These are phyloP conservation scores for Psylliodes chrysocephalus DNA, from an alignment of 2,888 invertebrate species.

Conservation along the genomic window DNA sequence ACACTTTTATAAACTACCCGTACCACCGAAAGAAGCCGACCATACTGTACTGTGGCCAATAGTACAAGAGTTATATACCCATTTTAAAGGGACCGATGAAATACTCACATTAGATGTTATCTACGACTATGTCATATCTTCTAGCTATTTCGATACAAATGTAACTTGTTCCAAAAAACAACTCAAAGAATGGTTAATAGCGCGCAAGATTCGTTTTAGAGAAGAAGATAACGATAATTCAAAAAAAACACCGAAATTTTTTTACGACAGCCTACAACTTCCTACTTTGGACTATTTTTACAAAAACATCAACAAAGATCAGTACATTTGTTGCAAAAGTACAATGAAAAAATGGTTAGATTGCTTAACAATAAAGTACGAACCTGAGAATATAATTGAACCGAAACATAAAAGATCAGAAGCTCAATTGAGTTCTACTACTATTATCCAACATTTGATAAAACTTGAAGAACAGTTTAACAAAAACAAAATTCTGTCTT, in stretches of 20 bases:
- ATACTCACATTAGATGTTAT: constrained; percentile 2
- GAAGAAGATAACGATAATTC: background rate
- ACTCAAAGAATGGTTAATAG: constrained; percentile 4
- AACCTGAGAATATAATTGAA: background rate
- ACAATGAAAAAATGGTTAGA: background rate
- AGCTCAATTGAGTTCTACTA: background rate
- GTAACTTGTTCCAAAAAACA: background rate
- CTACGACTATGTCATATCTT: background rate
- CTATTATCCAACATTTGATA: background rate
- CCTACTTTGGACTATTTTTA: constrained; percentile 2
- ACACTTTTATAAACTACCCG: too few relatives aligned
- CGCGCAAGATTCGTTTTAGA: background rate
- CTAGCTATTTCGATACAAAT: background rate
- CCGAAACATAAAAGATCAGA: background rate
- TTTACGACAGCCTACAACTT: background rate
- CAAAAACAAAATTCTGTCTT: background rate
- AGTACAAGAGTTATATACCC: background rate
- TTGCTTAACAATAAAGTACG: background rate
- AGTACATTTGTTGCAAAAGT: background rate
- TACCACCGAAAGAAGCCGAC: too few relatives aligned
- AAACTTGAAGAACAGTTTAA: background rate
- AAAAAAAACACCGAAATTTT: background rate
- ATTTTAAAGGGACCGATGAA: background rate
- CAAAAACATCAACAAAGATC: background rate
- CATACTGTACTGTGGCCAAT: background rate